Evolutionary conservation across 2,797 vertebrate species (phyloP).

Genomic region (Tapera naevia): DNA sequence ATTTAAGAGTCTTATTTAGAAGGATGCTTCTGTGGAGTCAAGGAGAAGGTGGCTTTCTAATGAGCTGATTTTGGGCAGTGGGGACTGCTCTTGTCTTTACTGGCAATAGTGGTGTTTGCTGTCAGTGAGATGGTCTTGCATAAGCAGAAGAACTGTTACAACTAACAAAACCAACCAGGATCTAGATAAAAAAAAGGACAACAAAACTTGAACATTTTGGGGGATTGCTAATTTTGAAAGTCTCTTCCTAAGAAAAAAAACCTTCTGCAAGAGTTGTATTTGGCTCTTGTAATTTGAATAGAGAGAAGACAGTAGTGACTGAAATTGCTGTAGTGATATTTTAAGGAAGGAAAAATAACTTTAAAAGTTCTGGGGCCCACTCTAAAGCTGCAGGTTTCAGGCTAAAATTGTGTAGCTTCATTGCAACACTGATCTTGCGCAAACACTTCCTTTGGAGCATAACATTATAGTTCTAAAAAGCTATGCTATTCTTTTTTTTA

Average conservation of each 20-base stretch:
- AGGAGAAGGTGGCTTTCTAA: background rate
- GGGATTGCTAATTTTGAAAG: background rate
- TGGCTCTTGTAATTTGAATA: slow-evolving; percentile 39
- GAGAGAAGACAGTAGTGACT: slow-evolving; percentile 43
- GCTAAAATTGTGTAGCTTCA: background rate
- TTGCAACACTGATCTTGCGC: background rate
- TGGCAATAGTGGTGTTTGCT: background rate
- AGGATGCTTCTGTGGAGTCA: background rate
- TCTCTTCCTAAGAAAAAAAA: background rate
- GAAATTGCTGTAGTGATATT: slow-evolving; percentile 38
- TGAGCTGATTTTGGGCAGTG: background rate
- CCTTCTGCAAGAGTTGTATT: background rate
- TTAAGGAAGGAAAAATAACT: slow-evolving; percentile 56
- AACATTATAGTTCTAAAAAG: background rate
- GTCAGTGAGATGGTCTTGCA: background rate
- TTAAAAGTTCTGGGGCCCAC: background rate
- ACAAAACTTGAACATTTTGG: background rate
- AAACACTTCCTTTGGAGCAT: slow-evolving; percentile 19
- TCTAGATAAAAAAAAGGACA: background rate
- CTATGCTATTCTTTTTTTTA: background rate
- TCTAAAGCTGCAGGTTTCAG: slow-evolving; percentile 20
- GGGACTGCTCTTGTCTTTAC: background rate
- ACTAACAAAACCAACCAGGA: background rate
- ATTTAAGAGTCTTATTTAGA: background rate
- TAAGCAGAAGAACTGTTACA: background rate